Conservation (phyloP, 53 echinoderm and acorn worm species). For the Temnopleurus reevesii region DNA sequence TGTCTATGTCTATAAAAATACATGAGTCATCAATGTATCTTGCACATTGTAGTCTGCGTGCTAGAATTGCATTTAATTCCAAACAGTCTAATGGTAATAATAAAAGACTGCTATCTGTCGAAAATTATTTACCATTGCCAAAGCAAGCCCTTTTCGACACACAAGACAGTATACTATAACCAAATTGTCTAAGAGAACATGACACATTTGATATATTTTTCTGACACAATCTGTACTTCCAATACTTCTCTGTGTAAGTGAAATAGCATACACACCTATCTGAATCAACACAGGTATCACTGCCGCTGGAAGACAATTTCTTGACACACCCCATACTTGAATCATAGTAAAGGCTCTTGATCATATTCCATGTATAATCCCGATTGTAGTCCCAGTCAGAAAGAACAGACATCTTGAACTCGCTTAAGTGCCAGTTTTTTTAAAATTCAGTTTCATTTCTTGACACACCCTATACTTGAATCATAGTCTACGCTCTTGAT, state of each 20-base stretch:
- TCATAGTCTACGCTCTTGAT: not conserved
- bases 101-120: too few species aligned
- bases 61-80: not conserved
- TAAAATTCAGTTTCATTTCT: too few species aligned
- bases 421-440: too few species aligned
- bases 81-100: too few species aligned
- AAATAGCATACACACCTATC: constrained; percentile 1
- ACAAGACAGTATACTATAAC: not conserved
- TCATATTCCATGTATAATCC: constrained; percentile 36
- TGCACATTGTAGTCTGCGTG: too few species aligned
- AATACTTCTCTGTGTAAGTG: not conserved
- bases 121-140: not conserved
- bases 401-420: not conserved
- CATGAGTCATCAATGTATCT: too few species aligned
- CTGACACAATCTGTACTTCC: not conserved
- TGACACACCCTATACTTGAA: not conserved
- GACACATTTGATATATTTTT: not conserved
- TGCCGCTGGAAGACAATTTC: not conserved
- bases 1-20: too few species aligned
- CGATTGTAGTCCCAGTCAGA: not conserved
- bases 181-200: not conserved
- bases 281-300: not conserved
- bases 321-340: not conserved
- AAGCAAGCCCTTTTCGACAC: not conserved
- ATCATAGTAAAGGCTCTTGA: not conserved